Conservation (phyloP, 2,797 vertebrate species). For the Etheostoma nigrum region DNA sequence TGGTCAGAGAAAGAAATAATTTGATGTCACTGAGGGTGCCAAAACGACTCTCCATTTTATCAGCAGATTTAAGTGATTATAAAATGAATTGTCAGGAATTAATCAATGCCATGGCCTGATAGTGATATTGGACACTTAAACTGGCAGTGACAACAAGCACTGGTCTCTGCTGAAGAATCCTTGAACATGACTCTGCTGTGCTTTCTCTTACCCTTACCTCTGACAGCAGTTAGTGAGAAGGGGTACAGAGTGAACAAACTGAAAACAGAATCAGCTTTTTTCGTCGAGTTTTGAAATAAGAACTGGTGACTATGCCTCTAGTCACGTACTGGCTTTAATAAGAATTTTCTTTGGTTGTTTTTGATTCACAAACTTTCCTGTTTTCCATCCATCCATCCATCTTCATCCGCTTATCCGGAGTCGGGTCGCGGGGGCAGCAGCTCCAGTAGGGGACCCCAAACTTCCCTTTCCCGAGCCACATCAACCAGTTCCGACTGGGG, state of each 20-base stretch:
- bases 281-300: slow-evolving; percentile 11
- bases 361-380: neutral
- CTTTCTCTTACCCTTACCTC: slow-evolving; percentile 33
- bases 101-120: neutral
- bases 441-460: too few species aligned
- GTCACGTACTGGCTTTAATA: neutral
- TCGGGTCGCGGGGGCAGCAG: too few species aligned
- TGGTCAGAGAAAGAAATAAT: too few species aligned
- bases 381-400: neutral
- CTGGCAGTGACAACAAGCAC: slow-evolving; percentile 8
- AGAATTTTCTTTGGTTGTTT: neutral
- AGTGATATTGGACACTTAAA: slow-evolving; percentile 8
- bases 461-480: too few species aligned
- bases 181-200: slow-evolving; percentile 12
- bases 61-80: neutral
- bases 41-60: neutral
- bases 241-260: neutral
- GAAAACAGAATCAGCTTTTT: slow-evolving; percentile 8
- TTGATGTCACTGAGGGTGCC: neutral
- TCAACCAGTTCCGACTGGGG: too few species aligned
- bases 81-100: neutral
- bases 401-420: too few species aligned
- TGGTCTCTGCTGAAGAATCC: neutral
- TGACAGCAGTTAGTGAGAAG: slow-evolving; percentile 9
- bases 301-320: neutral